A percentile compares a stretch with the other conserved stretches of the same genome.
Evolutionary conservation across 2,888 invertebrate species (phyloP).

Genomic region (Resseliella maxima): DNA sequence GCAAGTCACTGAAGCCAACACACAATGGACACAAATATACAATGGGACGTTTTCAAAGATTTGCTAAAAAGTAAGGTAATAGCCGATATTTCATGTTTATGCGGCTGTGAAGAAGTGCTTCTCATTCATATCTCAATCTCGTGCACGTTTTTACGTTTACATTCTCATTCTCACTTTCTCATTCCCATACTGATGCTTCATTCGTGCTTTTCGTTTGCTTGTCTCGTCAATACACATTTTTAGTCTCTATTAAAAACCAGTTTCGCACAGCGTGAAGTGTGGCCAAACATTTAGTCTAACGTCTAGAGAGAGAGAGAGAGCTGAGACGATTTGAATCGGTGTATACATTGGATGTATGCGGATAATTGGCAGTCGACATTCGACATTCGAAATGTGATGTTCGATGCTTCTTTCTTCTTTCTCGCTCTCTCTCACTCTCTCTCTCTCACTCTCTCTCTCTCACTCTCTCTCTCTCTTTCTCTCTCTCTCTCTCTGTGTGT

Average conservation of each 20-base stretch:
- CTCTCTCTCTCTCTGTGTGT: too few species aligned
- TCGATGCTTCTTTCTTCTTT: too few species aligned
- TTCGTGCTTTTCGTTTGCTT: neutral
- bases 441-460: too few species aligned
- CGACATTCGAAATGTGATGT: neutral
- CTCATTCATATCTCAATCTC: neutral
- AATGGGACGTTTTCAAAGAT: neutral
- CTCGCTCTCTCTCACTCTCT: neutral
- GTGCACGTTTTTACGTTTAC: neutral
- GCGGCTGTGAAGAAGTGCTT: neutral
- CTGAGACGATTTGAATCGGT: neutral
- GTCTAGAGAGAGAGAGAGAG: neutral
- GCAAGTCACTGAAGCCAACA: neutral
- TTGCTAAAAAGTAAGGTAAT: constrained; percentile 23
- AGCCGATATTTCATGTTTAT: constrained; percentile 29
- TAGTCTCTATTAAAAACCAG: neutral
- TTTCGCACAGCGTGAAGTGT: constrained; percentile 18
- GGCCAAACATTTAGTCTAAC: neutral
- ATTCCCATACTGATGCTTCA: neutral
- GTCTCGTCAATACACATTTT: neutral
- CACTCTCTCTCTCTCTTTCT: too few species aligned
- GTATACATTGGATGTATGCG: neutral
- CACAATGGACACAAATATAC: neutral
- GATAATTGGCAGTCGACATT: constrained; percentile 45
- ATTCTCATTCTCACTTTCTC: neutral